Conservation (phyloP, 2,888 invertebrate species). For the Dasypolia templi region DNA sequence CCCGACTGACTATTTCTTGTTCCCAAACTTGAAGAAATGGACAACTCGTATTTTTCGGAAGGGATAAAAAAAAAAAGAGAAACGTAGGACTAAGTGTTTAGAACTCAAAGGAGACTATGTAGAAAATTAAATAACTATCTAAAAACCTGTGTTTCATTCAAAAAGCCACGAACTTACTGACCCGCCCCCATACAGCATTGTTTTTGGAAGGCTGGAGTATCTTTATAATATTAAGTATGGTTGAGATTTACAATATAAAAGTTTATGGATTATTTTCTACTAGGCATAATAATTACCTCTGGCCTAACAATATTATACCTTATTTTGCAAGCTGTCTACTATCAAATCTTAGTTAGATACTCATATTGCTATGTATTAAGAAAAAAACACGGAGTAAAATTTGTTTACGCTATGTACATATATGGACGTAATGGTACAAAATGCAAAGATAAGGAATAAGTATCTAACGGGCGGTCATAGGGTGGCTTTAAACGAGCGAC, state of each 20-base stretch:
- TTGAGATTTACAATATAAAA: conserved; percentile 33
- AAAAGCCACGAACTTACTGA: too few relatives aligned
- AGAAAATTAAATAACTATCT: too few relatives aligned
- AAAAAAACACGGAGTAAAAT: conserved; percentile 47
- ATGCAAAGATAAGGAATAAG: conserved; percentile 46
- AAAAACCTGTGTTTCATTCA: too few relatives aligned
- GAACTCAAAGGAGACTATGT: too few relatives aligned
- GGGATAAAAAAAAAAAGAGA: too few relatives aligned
- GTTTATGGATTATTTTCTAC: conserved; percentile 34
- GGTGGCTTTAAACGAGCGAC: conserved; percentile 50
- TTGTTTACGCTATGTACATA: conserved; percentile 59
- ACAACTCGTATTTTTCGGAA: too few relatives aligned
- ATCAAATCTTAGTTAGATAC: conserved; percentile 52
- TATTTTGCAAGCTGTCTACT: conserved; percentile 59
- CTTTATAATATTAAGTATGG: conserved; percentile 38
- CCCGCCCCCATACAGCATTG: not conserved
- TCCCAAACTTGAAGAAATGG: too few relatives aligned
- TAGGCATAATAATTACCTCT: conserved; percentile 38
- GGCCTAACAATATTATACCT: conserved; percentile 58
- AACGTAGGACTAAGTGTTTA: too few relatives aligned
- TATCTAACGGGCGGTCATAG: conserved; percentile 52
- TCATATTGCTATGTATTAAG: conserved; percentile 46
- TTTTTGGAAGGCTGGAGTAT: conserved; percentile 32
- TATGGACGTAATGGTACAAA: conserved; percentile 56
- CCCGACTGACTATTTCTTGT: too few relatives aligned